phyloP scores from a whole-genome alignment of 2,888 invertebrate genomes.

The Nomada hirtipes region DNA sequence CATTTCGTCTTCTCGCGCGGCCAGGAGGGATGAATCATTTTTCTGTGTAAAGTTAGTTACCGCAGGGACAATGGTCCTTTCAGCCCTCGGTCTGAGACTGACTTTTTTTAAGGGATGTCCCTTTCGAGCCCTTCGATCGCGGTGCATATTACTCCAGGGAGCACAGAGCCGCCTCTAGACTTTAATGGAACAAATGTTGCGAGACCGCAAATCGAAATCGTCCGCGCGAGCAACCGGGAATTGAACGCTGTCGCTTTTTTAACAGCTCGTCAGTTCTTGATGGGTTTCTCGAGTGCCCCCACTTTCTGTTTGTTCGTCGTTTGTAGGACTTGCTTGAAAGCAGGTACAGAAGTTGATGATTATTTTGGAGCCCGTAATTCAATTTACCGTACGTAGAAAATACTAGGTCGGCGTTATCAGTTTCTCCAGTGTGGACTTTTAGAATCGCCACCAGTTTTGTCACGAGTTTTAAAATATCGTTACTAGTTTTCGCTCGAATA shows the following conservation, averaged over 20 bases:
- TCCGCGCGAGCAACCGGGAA: conserved; percentile 18
- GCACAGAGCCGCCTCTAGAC: conserved; percentile 65
- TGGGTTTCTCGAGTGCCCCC: conserved; percentile 1
- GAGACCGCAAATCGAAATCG: conserved; percentile 58
- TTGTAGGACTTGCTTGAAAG: neutral
- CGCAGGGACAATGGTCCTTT: conserved; percentile 42
- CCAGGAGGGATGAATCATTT: conserved; percentile 59
- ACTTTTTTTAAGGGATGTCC: conserved; percentile 74
- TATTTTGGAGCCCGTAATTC: neutral
- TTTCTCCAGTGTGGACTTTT: too few relatives aligned
- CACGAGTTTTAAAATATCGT: neutral
- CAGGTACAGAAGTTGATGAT: neutral
- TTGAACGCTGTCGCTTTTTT: conserved; percentile 27
- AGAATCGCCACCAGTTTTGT: too few relatives aligned
- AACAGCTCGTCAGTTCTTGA: neutral
- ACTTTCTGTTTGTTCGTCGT: conserved; percentile 13
- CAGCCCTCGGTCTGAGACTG: conserved; percentile 57
- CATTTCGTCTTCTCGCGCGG: conserved; percentile 14
- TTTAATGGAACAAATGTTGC: conserved; percentile 81
- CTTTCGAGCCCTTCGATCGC: conserved; percentile 63
- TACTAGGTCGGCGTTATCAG: too few relatives aligned
- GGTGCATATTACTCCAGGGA: conserved; percentile 71
- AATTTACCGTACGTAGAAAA: neutral
- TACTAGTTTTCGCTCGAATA: neutral
- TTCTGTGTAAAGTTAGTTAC: conserved; percentile 40